phyloP scores from a whole-genome alignment of 2,797 vertebrate genomes.

The Fundulus diaphanus region DNA sequence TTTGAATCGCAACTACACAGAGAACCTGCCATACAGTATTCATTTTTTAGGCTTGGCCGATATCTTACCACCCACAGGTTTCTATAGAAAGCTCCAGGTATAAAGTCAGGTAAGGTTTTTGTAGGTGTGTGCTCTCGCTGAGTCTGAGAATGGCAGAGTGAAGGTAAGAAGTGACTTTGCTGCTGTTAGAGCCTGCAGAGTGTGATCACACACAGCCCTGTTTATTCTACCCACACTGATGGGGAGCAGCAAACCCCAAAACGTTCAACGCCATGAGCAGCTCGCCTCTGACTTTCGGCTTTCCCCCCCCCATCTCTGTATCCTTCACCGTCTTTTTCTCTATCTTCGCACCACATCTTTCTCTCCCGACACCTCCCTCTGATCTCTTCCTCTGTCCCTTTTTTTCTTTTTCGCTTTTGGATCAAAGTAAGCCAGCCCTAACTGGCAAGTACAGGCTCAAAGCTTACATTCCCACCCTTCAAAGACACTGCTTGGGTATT shows the following conservation, averaged over 20 bases:
- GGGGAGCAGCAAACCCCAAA: slow-evolving; percentile 28
- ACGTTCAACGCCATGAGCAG: slow-evolving; percentile 30
- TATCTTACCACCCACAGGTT: slow-evolving; percentile 6
- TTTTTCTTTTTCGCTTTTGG: slow-evolving; percentile 43
- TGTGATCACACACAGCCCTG: slow-evolving; percentile 50
- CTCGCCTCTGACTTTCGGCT: slow-evolving; percentile 13
- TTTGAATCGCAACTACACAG: slow-evolving; percentile 45
- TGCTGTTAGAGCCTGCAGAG: slow-evolving; percentile 61
- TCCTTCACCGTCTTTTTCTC: slow-evolving; percentile 5
- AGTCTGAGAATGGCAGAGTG: slow-evolving; percentile 29
- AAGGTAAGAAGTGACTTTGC: slow-evolving; percentile 53
- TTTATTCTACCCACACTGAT: slow-evolving; percentile 49
- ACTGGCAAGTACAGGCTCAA: slow-evolving; percentile 51
- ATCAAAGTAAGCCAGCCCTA: slow-evolving; percentile 66
- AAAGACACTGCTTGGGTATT: slow-evolving; percentile 47
- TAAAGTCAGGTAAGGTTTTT: slow-evolving; percentile 25
- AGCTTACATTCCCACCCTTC: slow-evolving; percentile 62
- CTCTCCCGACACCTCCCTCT: slow-evolving; percentile 36
- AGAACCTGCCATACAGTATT: slow-evolving; percentile 33
- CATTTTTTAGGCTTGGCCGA: slow-evolving; percentile 13
- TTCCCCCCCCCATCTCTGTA: slow-evolving; percentile 8
- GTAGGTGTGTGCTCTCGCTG: slow-evolving; percentile 19
- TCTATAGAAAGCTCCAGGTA: slow-evolving; percentile 20
- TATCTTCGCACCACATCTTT: slow-evolving; percentile 5
- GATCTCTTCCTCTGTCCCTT: slow-evolving; percentile 38